Base-by-base conservation (phyloP, 2,113 vertebrate species). In the Chloroceryle aenea region DNA sequence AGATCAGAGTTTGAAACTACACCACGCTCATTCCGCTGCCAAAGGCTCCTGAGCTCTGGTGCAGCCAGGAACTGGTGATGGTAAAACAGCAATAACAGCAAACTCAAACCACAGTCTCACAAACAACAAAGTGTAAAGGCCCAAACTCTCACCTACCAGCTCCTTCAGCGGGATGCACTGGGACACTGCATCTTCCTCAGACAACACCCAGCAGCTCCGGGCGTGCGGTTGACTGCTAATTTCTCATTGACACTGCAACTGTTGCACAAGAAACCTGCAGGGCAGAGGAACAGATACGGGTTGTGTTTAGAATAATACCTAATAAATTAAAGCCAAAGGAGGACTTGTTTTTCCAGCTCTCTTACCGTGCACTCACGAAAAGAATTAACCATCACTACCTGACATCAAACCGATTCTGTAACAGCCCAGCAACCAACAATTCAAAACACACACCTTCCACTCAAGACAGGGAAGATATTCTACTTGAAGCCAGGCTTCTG, bases 301-400 rank as follows among this genome's bases (percentile, higher is more conserved):
- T 1, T 21, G 6, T 9, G 58, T 52, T 87, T 26, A 59, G 17
- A 69, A 59, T 43, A 47, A 38, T 12, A 59, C 26, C 40, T 59
- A 13, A 15, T 17, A 71, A 55, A 22, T 8, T 21, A 64, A 36
- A 29, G 63, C 59, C 7, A 50, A 4, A 38, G 90, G 10, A 73
- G 36, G 92, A 96, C 95, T 87, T 32, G 96, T 94, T 97, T 85
- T 97, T 95, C 96, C 95, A 79, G 95, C 93, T 93, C 6, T 5
- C 80, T 52, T 32, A 34, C 21, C 67, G 7, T 2, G 48, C 47
- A 26, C 22, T 76, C 22, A 4, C 4, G 21, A 16, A 43, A 56
- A 86, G 56, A 75, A 64, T 50, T 52, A 20, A 5, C 63, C 32
- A 50, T 61, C 45, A 8, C 56, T 53, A 12, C 66, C 45, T 68